A percentile compares a stretch with the other conserved stretches of the same genome.
phyloP scores from a whole-genome alignment of 2,888 invertebrate genomes.

The Ectemnius cavifrons region DNA sequence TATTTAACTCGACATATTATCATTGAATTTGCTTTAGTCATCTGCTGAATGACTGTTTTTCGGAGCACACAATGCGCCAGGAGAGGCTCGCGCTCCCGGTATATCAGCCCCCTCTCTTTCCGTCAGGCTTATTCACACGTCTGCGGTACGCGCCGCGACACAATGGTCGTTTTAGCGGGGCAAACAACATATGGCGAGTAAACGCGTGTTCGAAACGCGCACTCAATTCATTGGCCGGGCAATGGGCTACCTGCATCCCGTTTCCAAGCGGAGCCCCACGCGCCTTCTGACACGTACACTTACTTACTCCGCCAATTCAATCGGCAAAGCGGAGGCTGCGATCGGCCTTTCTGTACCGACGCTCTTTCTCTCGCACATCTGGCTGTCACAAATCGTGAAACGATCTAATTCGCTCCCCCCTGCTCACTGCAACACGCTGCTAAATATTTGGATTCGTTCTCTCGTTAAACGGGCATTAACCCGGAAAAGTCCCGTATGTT shows the following conservation, averaged over 20 bases:
- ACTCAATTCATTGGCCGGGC: constrained; percentile 64
- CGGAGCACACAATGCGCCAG: too few species aligned
- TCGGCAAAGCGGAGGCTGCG: constrained; percentile 38
- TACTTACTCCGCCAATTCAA: constrained; percentile 51
- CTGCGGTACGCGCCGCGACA: constrained; percentile 55
- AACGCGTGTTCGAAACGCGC: constrained; percentile 52
- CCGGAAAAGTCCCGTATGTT: neutral
- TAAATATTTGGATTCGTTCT: constrained; percentile 39
- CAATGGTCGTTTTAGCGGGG: constrained; percentile 63
- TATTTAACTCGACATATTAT: too few species aligned
- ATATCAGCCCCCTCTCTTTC: constrained; percentile 20
- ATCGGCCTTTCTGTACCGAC: constrained; percentile 53
- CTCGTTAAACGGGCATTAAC: constrained; percentile 34
- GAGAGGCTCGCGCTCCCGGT: constrained; percentile 5
- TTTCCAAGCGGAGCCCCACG: constrained; percentile 62
- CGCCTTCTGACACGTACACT: constrained; percentile 54
- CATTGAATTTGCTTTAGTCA: neutral
- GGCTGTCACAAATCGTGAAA: constrained; percentile 41
- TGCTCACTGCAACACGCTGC: constrained; percentile 25
- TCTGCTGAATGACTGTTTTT: too few species aligned
- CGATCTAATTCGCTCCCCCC: constrained; percentile 31
- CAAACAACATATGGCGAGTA: constrained; percentile 68
- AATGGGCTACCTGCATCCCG: constrained; percentile 66
- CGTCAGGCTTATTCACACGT: constrained; percentile 38
- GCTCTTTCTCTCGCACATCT: constrained; percentile 48